Percentiles rank a stretch among this genome's conserved stretches.
phyloP scores from a whole-genome alignment of 2,888 invertebrate genomes.

The Helleia helle region DNA sequence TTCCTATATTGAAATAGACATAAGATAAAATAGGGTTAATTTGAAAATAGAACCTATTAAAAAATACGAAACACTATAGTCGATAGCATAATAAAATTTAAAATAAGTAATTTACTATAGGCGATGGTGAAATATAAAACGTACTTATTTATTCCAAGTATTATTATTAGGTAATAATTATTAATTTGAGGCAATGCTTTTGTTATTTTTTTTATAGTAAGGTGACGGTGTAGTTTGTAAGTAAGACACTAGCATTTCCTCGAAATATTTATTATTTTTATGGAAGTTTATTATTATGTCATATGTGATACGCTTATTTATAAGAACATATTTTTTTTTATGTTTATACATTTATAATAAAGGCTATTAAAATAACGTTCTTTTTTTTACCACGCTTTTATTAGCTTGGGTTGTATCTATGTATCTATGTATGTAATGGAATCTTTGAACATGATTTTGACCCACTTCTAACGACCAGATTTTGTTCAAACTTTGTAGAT shows the following conservation, averaged over 20 bases:
- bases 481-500: too few relatives aligned
- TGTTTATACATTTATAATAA: constrained; percentile 5
- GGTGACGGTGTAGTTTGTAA: constrained; percentile 12
- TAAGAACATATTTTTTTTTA: constrained; percentile 1
- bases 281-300: neutral
- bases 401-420: too few relatives aligned
- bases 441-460: too few relatives aligned
- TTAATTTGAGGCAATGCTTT: constrained; percentile 15
- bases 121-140: too few relatives aligned
- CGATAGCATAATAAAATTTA: too few relatives aligned
- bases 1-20: too few relatives aligned
- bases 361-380: neutral
- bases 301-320: constrained; percentile 5
- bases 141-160: constrained; percentile 1
- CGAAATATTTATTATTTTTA: constrained; percentile 30
- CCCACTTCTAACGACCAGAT: too few relatives aligned
- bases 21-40: too few relatives aligned
- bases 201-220: constrained; percentile 7
- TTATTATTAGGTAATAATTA: constrained; percentile 8
- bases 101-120: too few relatives aligned
- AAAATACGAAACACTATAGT: too few relatives aligned
- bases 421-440: too few relatives aligned
- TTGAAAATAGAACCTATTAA: too few relatives aligned
- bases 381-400: neutral
- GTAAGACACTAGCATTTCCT: constrained; percentile 52